These are phyloP conservation scores for Selene dorsalis DNA, from an alignment of 2,797 vertebrate species.

Conservation along the genomic window DNA sequence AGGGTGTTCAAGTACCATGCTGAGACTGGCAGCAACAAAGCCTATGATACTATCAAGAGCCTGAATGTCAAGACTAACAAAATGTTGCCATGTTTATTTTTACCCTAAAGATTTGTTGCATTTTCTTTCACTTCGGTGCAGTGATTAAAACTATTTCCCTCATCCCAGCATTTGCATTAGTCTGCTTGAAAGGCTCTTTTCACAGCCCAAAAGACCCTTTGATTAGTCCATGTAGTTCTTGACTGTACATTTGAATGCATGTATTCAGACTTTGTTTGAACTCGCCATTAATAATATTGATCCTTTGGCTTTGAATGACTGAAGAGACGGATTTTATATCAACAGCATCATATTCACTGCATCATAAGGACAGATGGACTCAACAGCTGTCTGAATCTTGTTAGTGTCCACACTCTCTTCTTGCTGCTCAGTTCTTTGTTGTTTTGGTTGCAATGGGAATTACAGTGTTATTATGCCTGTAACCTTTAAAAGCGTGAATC, in stretches of 20 bases:
- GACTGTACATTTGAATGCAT: constrained; percentile 32
- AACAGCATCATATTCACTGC: constrained; percentile 55
- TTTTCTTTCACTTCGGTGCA: background rate
- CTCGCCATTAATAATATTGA: constrained; percentile 13
- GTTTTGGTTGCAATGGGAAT: constrained; percentile 22
- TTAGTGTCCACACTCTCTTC: constrained; percentile 46
- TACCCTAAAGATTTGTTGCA: background rate
- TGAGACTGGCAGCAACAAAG: background rate
- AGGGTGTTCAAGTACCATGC: background rate
- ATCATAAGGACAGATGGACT: constrained; percentile 65
- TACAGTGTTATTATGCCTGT: constrained; percentile 11
- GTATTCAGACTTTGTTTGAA: constrained; percentile 23
- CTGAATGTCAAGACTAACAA: background rate
- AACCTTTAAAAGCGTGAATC: constrained; percentile 32
- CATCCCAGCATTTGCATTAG: constrained; percentile 1
- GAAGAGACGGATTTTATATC: constrained; percentile 26
- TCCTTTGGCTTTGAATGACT: constrained; percentile 39
- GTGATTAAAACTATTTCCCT: background rate
- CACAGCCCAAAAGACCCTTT: constrained; percentile 17
- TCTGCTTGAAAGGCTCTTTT: background rate
- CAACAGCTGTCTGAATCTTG: constrained; percentile 56
- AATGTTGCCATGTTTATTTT: background rate
- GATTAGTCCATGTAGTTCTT: constrained; percentile 7
- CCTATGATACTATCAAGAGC: background rate
- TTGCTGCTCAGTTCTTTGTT: constrained; percentile 47